These are phyloP conservation scores for Psittacula echo DNA, from an alignment of 2,797 vertebrate genomes.

Conservation along the genomic window DNA sequence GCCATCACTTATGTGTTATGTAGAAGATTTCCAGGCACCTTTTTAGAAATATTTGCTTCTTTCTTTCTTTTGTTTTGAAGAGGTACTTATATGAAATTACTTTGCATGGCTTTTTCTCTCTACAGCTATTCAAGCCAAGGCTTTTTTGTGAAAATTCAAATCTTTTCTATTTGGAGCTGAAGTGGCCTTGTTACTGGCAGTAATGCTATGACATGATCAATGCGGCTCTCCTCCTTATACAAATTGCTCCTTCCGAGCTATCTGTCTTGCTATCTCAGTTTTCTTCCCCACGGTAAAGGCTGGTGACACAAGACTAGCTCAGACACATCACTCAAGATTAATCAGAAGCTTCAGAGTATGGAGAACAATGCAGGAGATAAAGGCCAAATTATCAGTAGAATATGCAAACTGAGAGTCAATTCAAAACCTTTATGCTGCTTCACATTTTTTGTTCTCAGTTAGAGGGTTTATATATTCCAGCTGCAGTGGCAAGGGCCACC, in stretches of 20 bases:
- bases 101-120: background rate
- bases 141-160: background rate
- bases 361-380: conserved; percentile 39
- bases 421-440: background rate
- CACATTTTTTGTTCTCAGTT: background rate
- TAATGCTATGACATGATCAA: conserved; percentile 42
- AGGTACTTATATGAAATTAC: background rate
- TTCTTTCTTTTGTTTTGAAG: background rate
- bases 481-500: background rate
- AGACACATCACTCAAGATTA: conserved; percentile 25
- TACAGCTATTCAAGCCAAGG: background rate
- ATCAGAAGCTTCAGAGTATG: conserved; percentile 13
- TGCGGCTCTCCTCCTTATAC: conserved; percentile 58
- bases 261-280: conserved; percentile 34
- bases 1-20: background rate
- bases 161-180: background rate
- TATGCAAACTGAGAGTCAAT: background rate
- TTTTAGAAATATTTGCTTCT: background rate
- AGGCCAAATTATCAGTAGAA: conserved; percentile 19
- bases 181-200: background rate
- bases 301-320: conserved; percentile 34
- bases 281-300: conserved; percentile 28
- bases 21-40: background rate
- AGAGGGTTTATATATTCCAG: background rate
- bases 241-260: conserved; percentile 54